Conservation (phyloP, 2,113 vertebrate species). For the Alligator sinensis region DNA sequence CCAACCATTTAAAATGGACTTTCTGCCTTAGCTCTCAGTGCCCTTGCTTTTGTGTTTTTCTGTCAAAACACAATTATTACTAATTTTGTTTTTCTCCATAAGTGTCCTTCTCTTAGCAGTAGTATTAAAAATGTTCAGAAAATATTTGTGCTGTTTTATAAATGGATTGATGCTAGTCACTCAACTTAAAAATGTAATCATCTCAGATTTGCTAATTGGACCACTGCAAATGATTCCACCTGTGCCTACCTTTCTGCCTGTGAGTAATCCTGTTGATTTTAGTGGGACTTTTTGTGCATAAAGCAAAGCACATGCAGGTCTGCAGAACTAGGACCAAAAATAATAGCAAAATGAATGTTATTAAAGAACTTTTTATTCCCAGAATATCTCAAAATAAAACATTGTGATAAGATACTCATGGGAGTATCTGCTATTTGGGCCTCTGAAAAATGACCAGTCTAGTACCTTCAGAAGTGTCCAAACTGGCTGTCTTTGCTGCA, state of each 20-base stretch:
- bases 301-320: fast-evolving
- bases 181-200: neutral
- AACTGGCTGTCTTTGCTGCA: no score
- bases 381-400: neutral
- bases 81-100: neutral
- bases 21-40: constrained; percentile 17
- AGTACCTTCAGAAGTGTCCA: neutral
- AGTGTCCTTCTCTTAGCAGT: constrained; percentile 26
- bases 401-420: neutral
- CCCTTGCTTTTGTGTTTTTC: constrained; percentile 15
- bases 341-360: fast-evolving
- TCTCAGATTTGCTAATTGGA: neutral
- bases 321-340: neutral
- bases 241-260: neutral
- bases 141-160: constrained; percentile 53
- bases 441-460: neutral
- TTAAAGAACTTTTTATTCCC: fast-evolving
- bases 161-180: constrained; percentile 52
- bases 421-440: neutral
- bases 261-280: neutral
- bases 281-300: neutral
- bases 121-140: constrained; percentile 40
- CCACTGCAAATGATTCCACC: no score
- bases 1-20: constrained; percentile 1
- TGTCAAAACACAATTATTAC: constrained; percentile 13